A percentile compares a stretch with the other conserved stretches of the same genome.
These are phyloP conservation scores for Empidonax traillii DNA, from an alignment of 2,113 vertebrate genomes.

Conservation along the genomic window DNA sequence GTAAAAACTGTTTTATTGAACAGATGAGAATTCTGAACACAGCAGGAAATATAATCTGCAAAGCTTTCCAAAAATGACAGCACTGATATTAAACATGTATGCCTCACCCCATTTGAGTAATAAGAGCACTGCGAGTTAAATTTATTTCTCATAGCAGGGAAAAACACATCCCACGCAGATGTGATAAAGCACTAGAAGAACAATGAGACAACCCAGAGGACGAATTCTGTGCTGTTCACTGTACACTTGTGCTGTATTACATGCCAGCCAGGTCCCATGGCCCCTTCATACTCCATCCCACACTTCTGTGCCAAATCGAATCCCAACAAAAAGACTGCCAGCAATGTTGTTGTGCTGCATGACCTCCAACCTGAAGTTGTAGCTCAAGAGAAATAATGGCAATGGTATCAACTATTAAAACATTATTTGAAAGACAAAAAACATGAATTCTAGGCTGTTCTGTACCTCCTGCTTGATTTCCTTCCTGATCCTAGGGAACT, in stretches of 20 bases:
- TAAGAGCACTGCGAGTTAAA: not conserved
- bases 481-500: not conserved
- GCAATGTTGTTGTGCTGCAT: not conserved
- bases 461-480: not conserved
- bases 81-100: slow-evolving; percentile 25
- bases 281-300: accelerated
- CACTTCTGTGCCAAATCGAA: not conserved
- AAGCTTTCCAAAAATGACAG: slow-evolving; percentile 6
- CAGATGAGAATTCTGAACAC: not conserved
- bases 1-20: slow-evolving; percentile 3
- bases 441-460: not conserved
- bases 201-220: not conserved
- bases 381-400: not conserved
- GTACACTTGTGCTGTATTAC: not conserved
- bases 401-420: not conserved
- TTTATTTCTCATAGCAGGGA: not conserved
- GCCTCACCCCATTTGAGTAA: slow-evolving; percentile 13
- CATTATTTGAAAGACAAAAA: not conserved
- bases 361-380: not conserved
- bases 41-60: slow-evolving; percentile 16
- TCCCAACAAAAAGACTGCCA: not conserved
- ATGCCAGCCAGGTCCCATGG: not conserved
- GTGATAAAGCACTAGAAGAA: not conserved
- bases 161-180: not conserved
- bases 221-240: not conserved